These are phyloP conservation scores for Gallinago paraguaiae DNA, from an alignment of 2,113 vertebrate genomes.

Conservation along the genomic window DNA sequence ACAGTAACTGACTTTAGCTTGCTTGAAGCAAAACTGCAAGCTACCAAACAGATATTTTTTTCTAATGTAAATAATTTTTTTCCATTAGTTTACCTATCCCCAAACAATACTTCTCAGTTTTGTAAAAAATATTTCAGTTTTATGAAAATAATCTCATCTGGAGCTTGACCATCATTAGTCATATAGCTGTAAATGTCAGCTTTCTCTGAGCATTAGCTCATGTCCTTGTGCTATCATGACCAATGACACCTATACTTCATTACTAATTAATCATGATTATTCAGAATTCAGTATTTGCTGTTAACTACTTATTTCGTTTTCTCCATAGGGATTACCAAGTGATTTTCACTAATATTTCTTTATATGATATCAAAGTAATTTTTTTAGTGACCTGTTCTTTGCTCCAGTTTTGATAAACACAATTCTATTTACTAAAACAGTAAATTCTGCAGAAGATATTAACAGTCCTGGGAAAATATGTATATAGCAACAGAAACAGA, in stretches of 20 bases:
- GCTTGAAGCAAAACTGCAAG: not conserved
- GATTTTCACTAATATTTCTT: not conserved
- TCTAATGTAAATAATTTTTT: not conserved
- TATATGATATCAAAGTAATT: not conserved
- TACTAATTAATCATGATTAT: not conserved
- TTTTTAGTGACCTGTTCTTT: not conserved
- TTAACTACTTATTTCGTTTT: not conserved
- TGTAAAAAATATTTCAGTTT: not conserved
- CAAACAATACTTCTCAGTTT: not conserved
- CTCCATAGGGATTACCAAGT: not conserved
- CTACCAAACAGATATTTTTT: not conserved
- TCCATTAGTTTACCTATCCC: not conserved
- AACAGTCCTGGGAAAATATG: not conserved
- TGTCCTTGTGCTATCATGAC: not conserved
- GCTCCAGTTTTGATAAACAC: not conserved
- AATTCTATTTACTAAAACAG: not conserved
- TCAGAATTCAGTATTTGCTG: not conserved
- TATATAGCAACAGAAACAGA: not conserved
- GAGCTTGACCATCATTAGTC: not conserved
- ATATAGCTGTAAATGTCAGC: not conserved
- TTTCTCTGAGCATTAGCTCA: not conserved
- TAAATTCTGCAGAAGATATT: not conserved
- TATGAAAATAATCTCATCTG: not conserved
- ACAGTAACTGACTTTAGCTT: not conserved
- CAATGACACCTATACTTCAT: not conserved